Evolutionary conservation across 2,113 vertebrate species (phyloP).

Genomic region (Vireo altiloquus): DNA sequence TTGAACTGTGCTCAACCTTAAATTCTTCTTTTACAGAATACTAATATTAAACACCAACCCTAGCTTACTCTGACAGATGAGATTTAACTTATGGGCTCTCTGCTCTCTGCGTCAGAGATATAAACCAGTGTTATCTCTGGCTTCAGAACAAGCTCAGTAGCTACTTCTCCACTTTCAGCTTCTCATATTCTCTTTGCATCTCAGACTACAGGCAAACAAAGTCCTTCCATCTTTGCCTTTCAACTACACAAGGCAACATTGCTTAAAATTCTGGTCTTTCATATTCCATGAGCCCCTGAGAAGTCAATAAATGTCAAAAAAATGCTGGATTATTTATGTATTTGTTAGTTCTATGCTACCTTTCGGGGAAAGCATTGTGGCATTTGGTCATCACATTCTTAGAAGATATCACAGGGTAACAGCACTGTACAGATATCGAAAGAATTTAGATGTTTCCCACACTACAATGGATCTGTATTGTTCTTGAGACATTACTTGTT

Average conservation of each 20-base stretch:
- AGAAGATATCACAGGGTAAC: slow-evolving; percentile 9
- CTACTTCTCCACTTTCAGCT: background rate
- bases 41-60: background rate
- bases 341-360: slow-evolving; percentile 12
- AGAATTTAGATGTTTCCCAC: background rate
- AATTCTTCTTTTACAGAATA: background rate
- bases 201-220: background rate
- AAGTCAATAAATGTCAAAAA: slow-evolving; percentile 64
- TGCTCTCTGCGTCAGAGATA: background rate
- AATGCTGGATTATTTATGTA: slow-evolving; percentile 52
- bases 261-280: slow-evolving; percentile 60
- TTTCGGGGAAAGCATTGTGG: slow-evolving; percentile 49
- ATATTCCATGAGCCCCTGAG: background rate
- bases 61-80: background rate
- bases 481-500: background rate
- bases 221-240: background rate
- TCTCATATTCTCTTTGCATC: background rate
- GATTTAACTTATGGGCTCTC: background rate
- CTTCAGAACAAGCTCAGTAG: background rate
- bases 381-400: slow-evolving; percentile 37
- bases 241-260: background rate
- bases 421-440: background rate
- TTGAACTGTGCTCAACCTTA: background rate
- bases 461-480: background rate
- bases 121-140: background rate